Evolutionary conservation across 2,888 invertebrate genomes (phyloP).

Genomic region (Pheosia tremula): DNA sequence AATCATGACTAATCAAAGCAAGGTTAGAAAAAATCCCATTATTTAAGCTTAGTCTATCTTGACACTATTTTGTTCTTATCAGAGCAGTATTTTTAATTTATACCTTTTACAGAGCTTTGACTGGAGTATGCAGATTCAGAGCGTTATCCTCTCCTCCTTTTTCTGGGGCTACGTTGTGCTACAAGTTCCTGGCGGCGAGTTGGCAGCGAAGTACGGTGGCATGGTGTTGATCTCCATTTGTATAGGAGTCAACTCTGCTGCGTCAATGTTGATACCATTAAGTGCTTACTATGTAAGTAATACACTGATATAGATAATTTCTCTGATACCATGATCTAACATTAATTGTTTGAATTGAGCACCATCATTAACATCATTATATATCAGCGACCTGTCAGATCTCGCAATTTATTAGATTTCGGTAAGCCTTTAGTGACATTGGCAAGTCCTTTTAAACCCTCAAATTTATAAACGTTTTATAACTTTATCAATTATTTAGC

Average conservation of each 20-base stretch:
- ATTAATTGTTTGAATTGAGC: neutral
- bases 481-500: too few species aligned
- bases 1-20: too few species aligned
- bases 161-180: slow-evolving; percentile 92
- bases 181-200: slow-evolving; percentile 86
- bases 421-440: too few species aligned
- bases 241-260: slow-evolving; percentile 84
- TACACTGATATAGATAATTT: too few species aligned
- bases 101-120: slow-evolving; percentile 64
- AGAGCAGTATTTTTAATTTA: too few species aligned
- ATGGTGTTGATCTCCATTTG: slow-evolving; percentile 86
- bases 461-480: too few species aligned
- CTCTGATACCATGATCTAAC: neutral
- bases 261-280: slow-evolving; percentile 87
- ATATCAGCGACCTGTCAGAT: too few species aligned
- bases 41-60: neutral
- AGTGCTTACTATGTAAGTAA: slow-evolving; percentile 83
- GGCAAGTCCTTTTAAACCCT: too few species aligned
- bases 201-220: slow-evolving; percentile 90
- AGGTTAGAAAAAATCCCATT: too few species aligned
- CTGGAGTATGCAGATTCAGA: slow-evolving; percentile 76
- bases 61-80: too few species aligned
- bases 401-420: too few species aligned
- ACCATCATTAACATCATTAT: too few species aligned
- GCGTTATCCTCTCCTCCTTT: slow-evolving; percentile 88